These are phyloP conservation scores for Cephonodes hylas DNA, from an alignment of 2,888 invertebrate species.

Conservation along the genomic window DNA sequence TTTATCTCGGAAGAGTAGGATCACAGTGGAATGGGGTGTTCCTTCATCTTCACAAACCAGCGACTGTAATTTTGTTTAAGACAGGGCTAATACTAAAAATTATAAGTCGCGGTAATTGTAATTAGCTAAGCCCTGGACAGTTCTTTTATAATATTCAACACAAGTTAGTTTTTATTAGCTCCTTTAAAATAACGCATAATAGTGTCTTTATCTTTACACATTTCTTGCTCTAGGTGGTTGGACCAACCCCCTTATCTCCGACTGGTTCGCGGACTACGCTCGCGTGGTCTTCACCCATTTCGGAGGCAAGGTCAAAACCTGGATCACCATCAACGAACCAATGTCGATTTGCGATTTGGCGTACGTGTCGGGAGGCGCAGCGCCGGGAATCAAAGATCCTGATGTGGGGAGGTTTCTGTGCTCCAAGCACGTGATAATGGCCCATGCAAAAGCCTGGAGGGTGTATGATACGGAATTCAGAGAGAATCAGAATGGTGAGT, in stretches of 20 bases:
- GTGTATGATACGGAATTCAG: conserved; percentile 78
- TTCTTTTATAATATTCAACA: too few relatives aligned
- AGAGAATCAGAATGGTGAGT: conserved; percentile 27
- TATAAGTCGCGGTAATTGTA: too few relatives aligned
- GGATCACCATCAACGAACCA: conserved; percentile 38
- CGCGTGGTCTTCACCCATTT: conserved; percentile 30
- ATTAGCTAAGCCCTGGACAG: too few relatives aligned
- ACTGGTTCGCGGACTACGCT: conserved; percentile 38
- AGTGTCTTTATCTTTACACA: not conserved
- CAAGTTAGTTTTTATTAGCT: too few relatives aligned
- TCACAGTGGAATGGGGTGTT: not conserved
- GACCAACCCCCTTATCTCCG: conserved; percentile 32
- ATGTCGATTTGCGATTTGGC: conserved; percentile 16
- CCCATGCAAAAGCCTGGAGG: conserved; percentile 82
- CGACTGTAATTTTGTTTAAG: too few relatives aligned
- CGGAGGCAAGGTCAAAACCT: conserved; percentile 40
- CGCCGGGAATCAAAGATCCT: conserved; percentile 23
- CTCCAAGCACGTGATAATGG: conserved; percentile 81
- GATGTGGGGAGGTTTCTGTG: conserved; percentile 26
- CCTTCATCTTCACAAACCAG: not conserved
- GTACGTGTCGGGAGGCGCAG: conserved; percentile 34
- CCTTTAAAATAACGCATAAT: too few relatives aligned
- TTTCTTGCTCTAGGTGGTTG: conserved; percentile 19
- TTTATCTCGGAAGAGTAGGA: not conserved
- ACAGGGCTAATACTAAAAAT: too few relatives aligned